Conservation (phyloP, 92 coral and sea anemone genomes). For the Umimayanthus kanabou region DNA sequence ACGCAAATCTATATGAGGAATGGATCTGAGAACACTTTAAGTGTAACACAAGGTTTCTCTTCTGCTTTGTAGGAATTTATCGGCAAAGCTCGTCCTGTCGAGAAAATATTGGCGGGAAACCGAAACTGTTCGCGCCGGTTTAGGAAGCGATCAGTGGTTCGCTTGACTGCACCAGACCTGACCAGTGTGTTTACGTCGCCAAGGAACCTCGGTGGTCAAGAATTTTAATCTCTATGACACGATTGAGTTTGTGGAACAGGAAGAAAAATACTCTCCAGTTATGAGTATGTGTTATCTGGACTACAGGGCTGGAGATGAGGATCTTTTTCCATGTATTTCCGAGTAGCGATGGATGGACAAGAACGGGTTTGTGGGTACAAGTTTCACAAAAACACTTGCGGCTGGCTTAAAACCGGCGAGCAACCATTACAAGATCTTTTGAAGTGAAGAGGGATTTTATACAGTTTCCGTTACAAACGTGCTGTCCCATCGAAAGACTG, state of each 20-base stretch:
- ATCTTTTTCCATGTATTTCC: not conserved
- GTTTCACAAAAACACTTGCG: not conserved
- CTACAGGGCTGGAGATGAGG: not conserved
- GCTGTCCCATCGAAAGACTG: not conserved
- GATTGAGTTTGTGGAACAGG: not conserved
- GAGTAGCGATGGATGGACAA: not conserved
- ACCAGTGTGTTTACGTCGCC: conserved; percentile 10
- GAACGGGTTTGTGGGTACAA: not conserved
- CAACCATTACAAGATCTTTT: not conserved
- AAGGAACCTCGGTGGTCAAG: conserved; percentile 6
- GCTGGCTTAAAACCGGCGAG: not conserved
- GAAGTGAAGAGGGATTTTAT: conserved; percentile 13
- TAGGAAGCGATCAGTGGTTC: not conserved
- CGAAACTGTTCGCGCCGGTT: conserved; percentile 23
- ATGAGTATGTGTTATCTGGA: not conserved
- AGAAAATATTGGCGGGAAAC: conserved; percentile 12
- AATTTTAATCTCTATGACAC: conserved; percentile 1
- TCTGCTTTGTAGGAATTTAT: not conserved
- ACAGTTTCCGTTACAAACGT: not conserved
- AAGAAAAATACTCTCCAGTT: not conserved
- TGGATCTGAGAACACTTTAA: conserved; percentile 3
- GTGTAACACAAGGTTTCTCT: conserved; percentile 17
- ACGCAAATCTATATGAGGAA: not conserved
- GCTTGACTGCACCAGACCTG: not conserved
- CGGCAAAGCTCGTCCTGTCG: not conserved